Evolutionary conservation across 2,888 invertebrate species (phyloP), one percentile per base, ranked within the genome.

Genomic region (Plebejus melissa): DNA sequence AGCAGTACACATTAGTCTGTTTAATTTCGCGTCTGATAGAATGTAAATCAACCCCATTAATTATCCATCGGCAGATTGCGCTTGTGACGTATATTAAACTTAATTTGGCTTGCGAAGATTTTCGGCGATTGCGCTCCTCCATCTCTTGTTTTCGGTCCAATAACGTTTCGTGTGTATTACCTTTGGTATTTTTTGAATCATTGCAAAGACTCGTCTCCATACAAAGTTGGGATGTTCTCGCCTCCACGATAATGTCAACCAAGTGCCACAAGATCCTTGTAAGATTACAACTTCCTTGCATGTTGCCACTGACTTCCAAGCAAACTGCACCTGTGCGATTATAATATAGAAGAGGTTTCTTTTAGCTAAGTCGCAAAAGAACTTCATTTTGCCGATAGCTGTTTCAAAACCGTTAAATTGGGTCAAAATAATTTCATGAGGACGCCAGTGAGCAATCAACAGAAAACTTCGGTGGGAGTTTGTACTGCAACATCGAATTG

Each of bases 41-140:
- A 90, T 90, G 90, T 83, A 88, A 88, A 89, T 90, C 82, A 77
- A 78, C 77, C 77, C 80, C 81, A 87, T 88, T 86, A 83, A 87
- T 88, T 88, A 87, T 84, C 83, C 82, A 16, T 9, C 57, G 54
- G 65, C 74, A 76, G 69, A 76, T 74, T 74, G 72, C 76, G 76
- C 71, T 77, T 69, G 65, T 69, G 69, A 74, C 70, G 74, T 69
- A 11, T 69, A 74, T 38, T 16, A 70, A 28, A 71, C 60, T 41
- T 50, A 71, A 71, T 71, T 71, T 32, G 65, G 65, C 65, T 1
- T 32, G 36, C 28, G 58, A 22, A 22, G 22, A 58, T n/a, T 58
- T 58, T 58, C 58, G 58, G n/a, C 22, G 22, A 22, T 58, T 58
- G n/a, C 22, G 6, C 22, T 22, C 22, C 22, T 22, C 22, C 22